phyloP scores from a whole-genome alignment of 2,113 vertebrate genomes.

The Tamias sibiricus region DNA sequence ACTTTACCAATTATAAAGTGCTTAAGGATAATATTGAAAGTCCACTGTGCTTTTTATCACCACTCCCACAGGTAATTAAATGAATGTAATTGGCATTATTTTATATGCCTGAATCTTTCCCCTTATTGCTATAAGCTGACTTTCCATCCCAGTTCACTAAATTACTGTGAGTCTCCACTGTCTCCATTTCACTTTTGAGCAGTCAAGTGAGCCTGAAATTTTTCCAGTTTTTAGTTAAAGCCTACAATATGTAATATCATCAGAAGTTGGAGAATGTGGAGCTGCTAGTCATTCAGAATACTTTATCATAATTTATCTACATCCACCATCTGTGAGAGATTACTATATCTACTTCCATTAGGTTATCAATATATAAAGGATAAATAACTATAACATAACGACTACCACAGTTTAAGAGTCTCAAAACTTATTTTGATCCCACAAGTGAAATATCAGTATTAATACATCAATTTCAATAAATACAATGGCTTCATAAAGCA shows the following conservation, averaged over 20 bases:
- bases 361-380: neutral
- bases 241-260: neutral
- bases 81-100: neutral
- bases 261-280: neutral
- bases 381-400: neutral
- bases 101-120: neutral
- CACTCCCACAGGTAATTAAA: neutral
- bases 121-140: neutral
- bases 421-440: neutral
- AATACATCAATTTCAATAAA: neutral
- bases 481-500: neutral
- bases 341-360: neutral
- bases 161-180: neutral
- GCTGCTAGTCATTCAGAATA: neutral
- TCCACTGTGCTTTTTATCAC: neutral
- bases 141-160: neutral
- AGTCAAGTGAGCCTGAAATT: neutral
- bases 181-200: neutral
- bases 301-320: neutral
- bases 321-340: neutral
- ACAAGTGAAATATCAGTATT: neutral
- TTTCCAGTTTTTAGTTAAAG: slow-evolving; percentile 4
- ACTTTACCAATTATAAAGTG: neutral
- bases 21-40: slow-evolving; percentile 30
- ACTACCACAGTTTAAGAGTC: neutral